These are phyloP conservation scores for Drosophila truncata DNA, from an alignment of 1,140 invertebrate species.

Conservation along the genomic window DNA sequence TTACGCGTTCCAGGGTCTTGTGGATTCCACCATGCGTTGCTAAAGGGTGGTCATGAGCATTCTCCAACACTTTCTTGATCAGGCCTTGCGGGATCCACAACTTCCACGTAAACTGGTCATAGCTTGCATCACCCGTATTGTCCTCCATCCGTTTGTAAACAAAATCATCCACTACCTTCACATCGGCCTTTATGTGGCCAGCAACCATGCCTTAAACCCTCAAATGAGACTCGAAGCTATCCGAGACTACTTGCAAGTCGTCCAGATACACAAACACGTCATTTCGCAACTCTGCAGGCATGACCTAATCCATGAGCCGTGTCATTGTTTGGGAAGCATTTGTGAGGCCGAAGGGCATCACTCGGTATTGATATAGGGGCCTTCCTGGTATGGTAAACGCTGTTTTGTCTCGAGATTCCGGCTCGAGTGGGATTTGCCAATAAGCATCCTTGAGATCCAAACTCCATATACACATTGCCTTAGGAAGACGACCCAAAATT, in stretches of 20 bases:
- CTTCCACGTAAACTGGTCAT: conserved; percentile 5
- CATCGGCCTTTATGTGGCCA: conserved; percentile 1
- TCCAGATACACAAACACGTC: too few relatives aligned
- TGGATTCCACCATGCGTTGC: conserved; percentile 9
- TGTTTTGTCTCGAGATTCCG: too few relatives aligned
- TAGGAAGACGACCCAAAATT: too few relatives aligned
- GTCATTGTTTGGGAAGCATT: too few relatives aligned
- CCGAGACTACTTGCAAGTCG: conserved; percentile 1
- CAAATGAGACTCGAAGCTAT: neutral
- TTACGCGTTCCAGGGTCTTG: conserved; percentile 8
- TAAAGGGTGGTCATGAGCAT: conserved; percentile 9
- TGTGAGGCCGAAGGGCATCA: too few relatives aligned
- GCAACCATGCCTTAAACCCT: neutral
- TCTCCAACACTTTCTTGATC: neutral
- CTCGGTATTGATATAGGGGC: too few relatives aligned
- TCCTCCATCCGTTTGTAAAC: neutral
- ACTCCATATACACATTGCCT: too few relatives aligned
- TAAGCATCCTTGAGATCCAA: too few relatives aligned
- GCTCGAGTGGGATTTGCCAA: too few relatives aligned
- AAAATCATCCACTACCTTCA: neutral
- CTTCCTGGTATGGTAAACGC: too few relatives aligned
- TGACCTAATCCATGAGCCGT: too few relatives aligned
- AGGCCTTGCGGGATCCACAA: conserved; percentile 12
- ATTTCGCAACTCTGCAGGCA: too few relatives aligned
- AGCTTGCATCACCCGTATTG: neutral